Conservation (phyloP, 1,140 invertebrate genomes). For the Euschistus heros region DNA sequence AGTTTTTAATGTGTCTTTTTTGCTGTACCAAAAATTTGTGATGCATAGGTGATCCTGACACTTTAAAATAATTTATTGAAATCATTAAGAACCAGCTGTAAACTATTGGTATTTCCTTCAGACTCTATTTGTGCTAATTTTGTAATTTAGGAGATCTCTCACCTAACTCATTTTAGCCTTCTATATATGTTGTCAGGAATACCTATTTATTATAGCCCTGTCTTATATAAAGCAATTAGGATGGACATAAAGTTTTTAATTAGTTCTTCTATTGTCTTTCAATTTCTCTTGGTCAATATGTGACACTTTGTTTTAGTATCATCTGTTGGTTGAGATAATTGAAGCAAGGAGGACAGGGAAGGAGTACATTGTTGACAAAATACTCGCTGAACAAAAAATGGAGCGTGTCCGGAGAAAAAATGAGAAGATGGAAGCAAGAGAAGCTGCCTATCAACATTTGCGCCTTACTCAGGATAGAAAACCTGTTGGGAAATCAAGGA, state of each 20-base stretch:
- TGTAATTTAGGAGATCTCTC: neutral
- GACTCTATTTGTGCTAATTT: too few relatives aligned
- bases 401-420: conserved; percentile 12
- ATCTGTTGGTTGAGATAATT: conserved; percentile 12
- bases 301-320: conserved; percentile 2
- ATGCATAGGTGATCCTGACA: too few relatives aligned
- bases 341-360: conserved; percentile 4
- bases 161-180: neutral
- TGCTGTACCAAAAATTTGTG: too few relatives aligned
- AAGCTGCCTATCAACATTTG: conserved; percentile 16
- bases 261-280: neutral
- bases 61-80: too few relatives aligned
- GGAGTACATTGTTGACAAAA: conserved; percentile 9
- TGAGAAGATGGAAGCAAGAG: conserved; percentile 7
- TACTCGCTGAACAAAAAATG: conserved; percentile 13
- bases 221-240: neutral
- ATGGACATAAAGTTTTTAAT: neutral
- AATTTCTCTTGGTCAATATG: neutral
- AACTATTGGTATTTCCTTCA: too few relatives aligned
- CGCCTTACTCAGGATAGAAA: neutral
- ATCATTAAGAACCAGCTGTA: too few relatives aligned
- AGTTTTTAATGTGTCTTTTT: too few relatives aligned
- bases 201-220: too few relatives aligned
- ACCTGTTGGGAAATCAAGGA: neutral
- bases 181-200: neutral